These are phyloP conservation scores for Melanaphis sacchari DNA, from an alignment of 1,140 invertebrate genomes.

Conservation along the genomic window DNA sequence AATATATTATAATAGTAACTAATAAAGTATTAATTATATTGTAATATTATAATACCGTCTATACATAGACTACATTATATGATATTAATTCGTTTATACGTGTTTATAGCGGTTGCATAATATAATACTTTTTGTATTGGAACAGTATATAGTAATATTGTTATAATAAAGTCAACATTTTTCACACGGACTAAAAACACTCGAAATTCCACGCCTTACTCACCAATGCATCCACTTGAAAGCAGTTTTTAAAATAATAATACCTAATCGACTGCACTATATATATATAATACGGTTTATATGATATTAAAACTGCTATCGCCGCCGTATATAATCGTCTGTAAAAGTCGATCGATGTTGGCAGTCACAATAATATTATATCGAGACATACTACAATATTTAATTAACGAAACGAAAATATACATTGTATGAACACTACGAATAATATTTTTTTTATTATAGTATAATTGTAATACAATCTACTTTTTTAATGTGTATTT, in stretches of 20 bases:
- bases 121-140: background rate
- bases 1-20: background rate
- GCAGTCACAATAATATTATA: background rate
- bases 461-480: background rate
- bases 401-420: background rate
- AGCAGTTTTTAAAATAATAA: background rate
- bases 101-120: background rate
- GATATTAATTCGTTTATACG: background rate
- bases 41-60: background rate
- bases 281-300: background rate
- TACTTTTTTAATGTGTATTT: background rate
- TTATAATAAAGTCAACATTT: slow-evolving; percentile 2
- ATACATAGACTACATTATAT: background rate
- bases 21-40: background rate
- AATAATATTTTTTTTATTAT: background rate
- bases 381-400: background rate
- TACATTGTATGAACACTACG: background rate
- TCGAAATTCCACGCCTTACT: background rate
- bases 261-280: background rate
- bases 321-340: background rate
- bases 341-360: background rate
- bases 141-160: background rate
- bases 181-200: slow-evolving; percentile 28
- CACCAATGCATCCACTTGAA: slow-evolving; percentile 27
- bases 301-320: background rate